Conservation (phyloP, 1,140 invertebrate genomes). For the Diprion similis region DNA sequence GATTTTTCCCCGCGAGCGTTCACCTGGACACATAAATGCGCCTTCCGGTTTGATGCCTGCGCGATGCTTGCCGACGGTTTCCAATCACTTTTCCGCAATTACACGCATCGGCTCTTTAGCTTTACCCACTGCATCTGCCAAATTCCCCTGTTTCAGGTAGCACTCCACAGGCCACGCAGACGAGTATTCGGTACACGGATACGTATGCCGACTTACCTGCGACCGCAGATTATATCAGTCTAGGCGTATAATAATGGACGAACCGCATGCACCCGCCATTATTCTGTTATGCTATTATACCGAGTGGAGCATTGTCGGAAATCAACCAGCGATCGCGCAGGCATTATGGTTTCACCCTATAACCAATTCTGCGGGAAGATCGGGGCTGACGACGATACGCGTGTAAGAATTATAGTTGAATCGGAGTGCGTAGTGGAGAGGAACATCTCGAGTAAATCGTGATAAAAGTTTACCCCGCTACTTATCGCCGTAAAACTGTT, state of each 20-base stretch:
- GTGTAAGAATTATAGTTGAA: background rate
- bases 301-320: background rate
- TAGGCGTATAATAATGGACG: background rate
- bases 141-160: background rate
- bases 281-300: background rate
- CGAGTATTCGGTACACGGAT: no score
- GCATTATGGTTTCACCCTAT: background rate
- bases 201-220: background rate
- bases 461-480: no score
- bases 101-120: background rate
- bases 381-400: no score
- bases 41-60: background rate
- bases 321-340: background rate
- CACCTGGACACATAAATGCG: no score
- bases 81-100: background rate
- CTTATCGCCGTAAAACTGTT: background rate
- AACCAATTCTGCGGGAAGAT: background rate
- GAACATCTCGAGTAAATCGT: no score
- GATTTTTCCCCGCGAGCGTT: no score
- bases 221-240: slow-evolving; percentile 2
- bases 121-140: background rate
- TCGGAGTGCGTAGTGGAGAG: no score
- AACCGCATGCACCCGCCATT: background rate
- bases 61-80: no score
- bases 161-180: no score